Evolutionary conservation across 2,113 vertebrate species (phyloP).

Genomic region (Paradoxurus hermaphroditus): DNA sequence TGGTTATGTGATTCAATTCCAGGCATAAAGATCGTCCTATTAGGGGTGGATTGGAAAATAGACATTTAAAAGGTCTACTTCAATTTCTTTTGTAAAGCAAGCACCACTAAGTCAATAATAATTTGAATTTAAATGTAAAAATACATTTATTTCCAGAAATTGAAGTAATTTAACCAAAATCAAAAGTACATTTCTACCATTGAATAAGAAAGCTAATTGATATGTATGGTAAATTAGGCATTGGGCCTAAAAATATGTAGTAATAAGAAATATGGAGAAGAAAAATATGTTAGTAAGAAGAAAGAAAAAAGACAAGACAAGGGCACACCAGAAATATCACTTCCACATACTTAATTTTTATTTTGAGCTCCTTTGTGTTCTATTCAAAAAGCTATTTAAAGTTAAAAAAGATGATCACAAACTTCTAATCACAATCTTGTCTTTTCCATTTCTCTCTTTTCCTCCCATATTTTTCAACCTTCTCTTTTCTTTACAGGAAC

Average conservation of each 20-base stretch:
- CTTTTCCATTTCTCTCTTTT: slow-evolving; percentile 68
- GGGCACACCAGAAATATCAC: not conserved
- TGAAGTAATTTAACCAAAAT: not conserved
- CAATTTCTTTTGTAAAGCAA: not conserved
- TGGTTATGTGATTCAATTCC: not conserved
- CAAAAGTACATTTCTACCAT: not conserved
- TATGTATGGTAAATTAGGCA: not conserved
- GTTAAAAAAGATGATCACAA: not conserved
- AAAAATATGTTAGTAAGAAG: not conserved
- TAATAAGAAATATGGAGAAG: not conserved
- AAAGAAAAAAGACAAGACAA: not conserved
- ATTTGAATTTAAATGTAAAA: slow-evolving; percentile 53
- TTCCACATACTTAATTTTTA: not conserved
- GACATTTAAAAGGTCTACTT: slow-evolving; percentile 21
- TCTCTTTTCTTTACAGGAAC: not conserved
- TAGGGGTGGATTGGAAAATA: not conserved
- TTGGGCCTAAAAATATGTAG: not conserved
- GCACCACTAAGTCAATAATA: not conserved
- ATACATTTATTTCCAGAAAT: slow-evolving; percentile 24
- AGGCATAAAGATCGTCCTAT: not conserved
- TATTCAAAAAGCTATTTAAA: not conserved
- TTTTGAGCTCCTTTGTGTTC: not conserved
- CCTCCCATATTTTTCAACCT: slow-evolving; percentile 77
- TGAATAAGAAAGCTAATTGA: not conserved
- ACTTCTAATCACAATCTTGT: not conserved